phyloP scores from a whole-genome alignment of 2,113 vertebrate species.

The Leucoraja erinaceus region DNA sequence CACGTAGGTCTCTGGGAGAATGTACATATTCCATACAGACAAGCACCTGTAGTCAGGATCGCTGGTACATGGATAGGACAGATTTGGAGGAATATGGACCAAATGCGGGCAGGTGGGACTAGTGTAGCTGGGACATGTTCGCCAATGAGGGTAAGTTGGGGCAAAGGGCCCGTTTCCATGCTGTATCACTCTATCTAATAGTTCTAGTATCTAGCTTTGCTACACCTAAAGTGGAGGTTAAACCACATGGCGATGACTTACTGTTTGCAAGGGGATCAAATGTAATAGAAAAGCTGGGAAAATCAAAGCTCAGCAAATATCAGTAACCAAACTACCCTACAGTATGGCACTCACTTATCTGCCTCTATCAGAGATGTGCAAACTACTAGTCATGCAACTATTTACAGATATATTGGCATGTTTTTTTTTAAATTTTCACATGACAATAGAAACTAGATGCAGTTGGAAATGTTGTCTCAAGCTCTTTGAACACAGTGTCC shows the following conservation, averaged over 20 bases:
- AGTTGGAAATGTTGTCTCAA: neutral
- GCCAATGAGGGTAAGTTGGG: too few relatives aligned
- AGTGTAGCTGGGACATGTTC: too few relatives aligned
- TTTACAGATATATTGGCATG: neutral
- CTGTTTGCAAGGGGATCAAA: neutral
- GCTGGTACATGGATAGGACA: too few relatives aligned
- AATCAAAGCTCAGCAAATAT: neutral
- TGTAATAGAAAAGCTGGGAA: neutral
- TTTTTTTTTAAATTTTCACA: too few relatives aligned
- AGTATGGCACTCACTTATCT: neutral
- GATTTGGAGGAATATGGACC: too few relatives aligned
- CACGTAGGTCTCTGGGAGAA: too few relatives aligned
- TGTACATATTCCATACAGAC: too few relatives aligned
- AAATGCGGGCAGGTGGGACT: too few relatives aligned
- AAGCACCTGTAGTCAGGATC: too few relatives aligned
- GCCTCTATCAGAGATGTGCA: neutral
- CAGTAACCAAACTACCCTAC: neutral
- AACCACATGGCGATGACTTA: neutral
- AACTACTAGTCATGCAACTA: neutral
- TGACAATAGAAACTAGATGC: too few relatives aligned
- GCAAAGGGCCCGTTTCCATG: too few relatives aligned
- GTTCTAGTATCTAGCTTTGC: neutral
- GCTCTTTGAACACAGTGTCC: neutral
- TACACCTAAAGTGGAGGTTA: neutral
- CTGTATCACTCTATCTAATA: too few relatives aligned